Evolutionary conservation across 2,113 vertebrate genomes (phyloP), one percentile per base, ranked within the genome.

Genomic region (Catharus minimus): DNA sequence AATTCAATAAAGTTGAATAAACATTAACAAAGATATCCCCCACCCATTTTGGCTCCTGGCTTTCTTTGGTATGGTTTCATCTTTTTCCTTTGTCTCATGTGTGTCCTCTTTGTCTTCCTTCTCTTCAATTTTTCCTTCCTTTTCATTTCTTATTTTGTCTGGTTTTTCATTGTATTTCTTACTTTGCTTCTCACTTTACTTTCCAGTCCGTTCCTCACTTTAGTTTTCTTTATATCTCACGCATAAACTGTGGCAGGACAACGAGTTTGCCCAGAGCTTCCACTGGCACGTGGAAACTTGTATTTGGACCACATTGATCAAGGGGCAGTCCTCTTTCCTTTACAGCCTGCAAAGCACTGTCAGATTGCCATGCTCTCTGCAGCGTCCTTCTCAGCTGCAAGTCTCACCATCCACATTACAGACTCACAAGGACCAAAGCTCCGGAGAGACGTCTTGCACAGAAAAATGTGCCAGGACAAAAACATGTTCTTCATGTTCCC

Each of bases 401-500:
- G 20, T 39, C 15, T 50, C 67, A 23, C 26, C 19, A 8, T 8
- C 5, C 33, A 50, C 10, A 8, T 21, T 28, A 68, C 18, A 38
- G 47, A 21, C 36, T 39, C 3, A 1, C 19, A 39, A 68, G 26
- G 47, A 30, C 47, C 46, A 39, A 30, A 15, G 19, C 36, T 22
- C 33, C 2, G 2, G 27, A 22, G 20, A 30, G 47, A 32, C 0
- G 1, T 41, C 27, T 53, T 4, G 2, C 36, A 71, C 36, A 41
- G 21, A 53, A 18, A 53, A n/a, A 14, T 14, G 38, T 71, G 30
- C 28, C 16, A n/a, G 30, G 68, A 55, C 28, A n/a, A 43, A 72
- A 21, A 2, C 9, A 4, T 32, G 22, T 43, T n/a, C 17, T 55
- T 72, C 16, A 15, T 55, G 23, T 26, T 21, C 3, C 28, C 21